Percentiles rank a stretch among this genome's conserved stretches.
These are phyloP conservation scores for Tiliacea citrago DNA, from an alignment of 2,888 invertebrate species.

Conservation along the genomic window DNA sequence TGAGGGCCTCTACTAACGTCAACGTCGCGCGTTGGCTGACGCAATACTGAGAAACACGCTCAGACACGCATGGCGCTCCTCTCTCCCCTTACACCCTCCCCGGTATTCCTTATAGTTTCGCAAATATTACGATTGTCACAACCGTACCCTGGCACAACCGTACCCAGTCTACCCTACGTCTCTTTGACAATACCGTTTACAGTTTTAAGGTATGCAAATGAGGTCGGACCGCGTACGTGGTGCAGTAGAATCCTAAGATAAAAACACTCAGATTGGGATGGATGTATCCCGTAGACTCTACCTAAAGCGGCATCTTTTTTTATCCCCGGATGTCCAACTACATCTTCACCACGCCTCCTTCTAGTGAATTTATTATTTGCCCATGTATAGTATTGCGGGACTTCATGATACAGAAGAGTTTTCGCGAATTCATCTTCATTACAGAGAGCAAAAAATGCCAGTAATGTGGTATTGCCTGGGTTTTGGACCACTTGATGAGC, in stretches of 20 bases:
- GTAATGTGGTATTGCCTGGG: background rate
- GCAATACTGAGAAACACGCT: no score
- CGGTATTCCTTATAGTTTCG: no score
- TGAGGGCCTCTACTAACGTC: no score
- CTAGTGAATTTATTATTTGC: slow-evolving; percentile 7
- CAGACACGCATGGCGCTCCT: no score
- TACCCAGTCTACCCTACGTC: background rate
- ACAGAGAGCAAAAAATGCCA: slow-evolving; percentile 28
- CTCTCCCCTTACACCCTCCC: no score
- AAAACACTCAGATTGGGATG: slow-evolving; percentile 40
- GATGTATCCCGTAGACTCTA: slow-evolving; percentile 30
- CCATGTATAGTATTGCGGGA: slow-evolving; percentile 61
- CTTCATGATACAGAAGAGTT: slow-evolving; percentile 56
- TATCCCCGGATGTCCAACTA: slow-evolving; percentile 27
- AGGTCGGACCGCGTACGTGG: slow-evolving; percentile 27
- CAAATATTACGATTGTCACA: no score
- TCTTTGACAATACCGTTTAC: slow-evolving; percentile 29
- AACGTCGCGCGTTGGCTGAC: no score
- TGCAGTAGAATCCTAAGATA: slow-evolving; percentile 17
- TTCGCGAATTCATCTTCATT: slow-evolving; percentile 60
- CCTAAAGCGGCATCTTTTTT: slow-evolving; percentile 32
- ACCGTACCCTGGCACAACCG: no score
- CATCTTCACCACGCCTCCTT: slow-evolving; percentile 20
- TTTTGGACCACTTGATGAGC: background rate
- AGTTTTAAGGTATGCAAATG: slow-evolving; percentile 22